Evolutionary conservation across 2,113 vertebrate genomes (phyloP).

Genomic region (Gila orcuttii): DNA sequence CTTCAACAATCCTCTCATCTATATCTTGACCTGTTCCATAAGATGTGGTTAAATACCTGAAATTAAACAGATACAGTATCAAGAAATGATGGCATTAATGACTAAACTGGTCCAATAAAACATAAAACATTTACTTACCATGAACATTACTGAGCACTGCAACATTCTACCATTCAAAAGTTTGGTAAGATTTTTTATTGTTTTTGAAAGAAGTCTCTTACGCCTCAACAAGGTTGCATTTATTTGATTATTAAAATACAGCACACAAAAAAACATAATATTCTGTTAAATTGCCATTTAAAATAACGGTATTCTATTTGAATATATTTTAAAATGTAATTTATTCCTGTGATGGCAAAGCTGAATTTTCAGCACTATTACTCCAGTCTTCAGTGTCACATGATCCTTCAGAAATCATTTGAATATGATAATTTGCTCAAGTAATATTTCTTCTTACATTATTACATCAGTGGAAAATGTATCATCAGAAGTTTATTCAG

Average conservation of each 20-base stretch:
- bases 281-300: no score
- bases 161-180: neutral
- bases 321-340: no score
- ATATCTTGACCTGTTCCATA: constrained; percentile 98
- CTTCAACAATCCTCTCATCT: constrained; percentile 98
- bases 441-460: no score
- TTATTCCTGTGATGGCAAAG: no score
- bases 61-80: neutral
- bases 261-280: no score
- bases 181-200: neutral
- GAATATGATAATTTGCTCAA: no score
- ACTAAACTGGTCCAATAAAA: neutral
- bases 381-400: no score
- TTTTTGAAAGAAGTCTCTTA: neutral
- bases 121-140: neutral
- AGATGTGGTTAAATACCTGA: constrained; percentile 94
- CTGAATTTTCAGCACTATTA: no score
- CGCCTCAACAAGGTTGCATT: neutral
- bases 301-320: no score
- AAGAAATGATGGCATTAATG: neutral
- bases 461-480: no score
- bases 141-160: neutral
- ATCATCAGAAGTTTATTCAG: no score
- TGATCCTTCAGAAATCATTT: no score
- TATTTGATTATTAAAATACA: neutral